phyloP scores from a whole-genome alignment of 1,140 invertebrate genomes.

The Macrosteles quadrilineatus region DNA sequence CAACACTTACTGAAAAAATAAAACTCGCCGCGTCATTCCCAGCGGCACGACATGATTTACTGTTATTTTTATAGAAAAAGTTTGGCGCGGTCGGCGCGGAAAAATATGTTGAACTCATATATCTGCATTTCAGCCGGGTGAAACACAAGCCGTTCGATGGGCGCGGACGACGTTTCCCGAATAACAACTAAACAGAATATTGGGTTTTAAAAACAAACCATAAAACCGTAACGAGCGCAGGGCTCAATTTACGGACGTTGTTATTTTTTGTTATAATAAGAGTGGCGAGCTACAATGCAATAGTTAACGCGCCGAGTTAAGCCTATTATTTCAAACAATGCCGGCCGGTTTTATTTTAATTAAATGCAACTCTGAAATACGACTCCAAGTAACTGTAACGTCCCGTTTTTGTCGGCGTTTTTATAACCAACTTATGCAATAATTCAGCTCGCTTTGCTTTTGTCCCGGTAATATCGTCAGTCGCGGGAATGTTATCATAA shows the following conservation, averaged over 20 bases:
- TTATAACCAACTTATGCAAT: slow-evolving; percentile 6
- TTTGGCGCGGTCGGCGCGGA: not conserved
- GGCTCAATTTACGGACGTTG: slow-evolving; percentile 15
- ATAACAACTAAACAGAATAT: slow-evolving; percentile 12
- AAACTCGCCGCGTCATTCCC: not conserved
- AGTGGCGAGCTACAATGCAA: slow-evolving; percentile 8
- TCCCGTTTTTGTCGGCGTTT: slow-evolving; percentile 1
- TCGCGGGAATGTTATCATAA: too few species aligned
- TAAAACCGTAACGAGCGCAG: slow-evolving; percentile 3
- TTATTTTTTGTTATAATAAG: slow-evolving; percentile 16
- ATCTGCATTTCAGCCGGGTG: not conserved
- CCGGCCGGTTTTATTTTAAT: slow-evolving; percentile 1
- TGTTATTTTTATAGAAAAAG: slow-evolving; percentile 5
- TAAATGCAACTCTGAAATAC: slow-evolving; percentile 17
- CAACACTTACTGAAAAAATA: too few species aligned
- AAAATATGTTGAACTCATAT: slow-evolving; percentile 10
- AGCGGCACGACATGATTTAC: not conserved
- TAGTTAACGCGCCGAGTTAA: slow-evolving; percentile 18
- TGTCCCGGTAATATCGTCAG: too few species aligned
- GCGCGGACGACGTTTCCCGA: not conserved
- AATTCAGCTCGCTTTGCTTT: not conserved
- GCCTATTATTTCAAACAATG: slow-evolving; percentile 18
- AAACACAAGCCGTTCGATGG: not conserved
- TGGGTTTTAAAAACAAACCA: slow-evolving; percentile 7
- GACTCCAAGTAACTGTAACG: slow-evolving; percentile 7